Base-by-base conservation (phyloP, 2,113 vertebrate species). In the Periophthalmodon schlosseri region DNA sequence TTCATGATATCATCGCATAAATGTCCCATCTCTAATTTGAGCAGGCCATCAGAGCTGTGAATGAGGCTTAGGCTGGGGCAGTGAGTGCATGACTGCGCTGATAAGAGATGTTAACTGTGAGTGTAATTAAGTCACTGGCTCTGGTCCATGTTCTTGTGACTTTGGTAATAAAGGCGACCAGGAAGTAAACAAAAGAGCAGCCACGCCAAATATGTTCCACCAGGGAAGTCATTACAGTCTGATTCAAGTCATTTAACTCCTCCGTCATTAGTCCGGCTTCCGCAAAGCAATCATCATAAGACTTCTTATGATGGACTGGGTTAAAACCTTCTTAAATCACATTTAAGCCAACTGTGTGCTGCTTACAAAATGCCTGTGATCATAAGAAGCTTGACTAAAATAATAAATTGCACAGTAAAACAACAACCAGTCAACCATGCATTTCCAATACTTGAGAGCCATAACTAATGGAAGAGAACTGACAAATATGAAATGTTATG, bases 141-240 rank as follows among this genome's bases (percentile, higher is more conserved):
- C 10, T 24, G n/a, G 34, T 74, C 44, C 57, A 49, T 34, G 39
- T 50, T 67, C 24, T 50, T 64, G 50, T 81, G 72, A 73, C 70
- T 81, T 79, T 67, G 44, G 24, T 61, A 71, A 80, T 68, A 49
- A 52, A 70, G 14, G 34, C 65, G 23, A 56, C 61, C 24, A 70
- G 74, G 61, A 82, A 76, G 66, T 80, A 58, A 81, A 76, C 73
- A 81, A 79, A 74, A 54, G 11, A 69, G 52, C 72, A 20, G 64
- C 9, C 7, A 34, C 64, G 60, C 50, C 54, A 60, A 68, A 54
- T 34, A 56, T 0, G 10, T 56, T 58, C 57, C 74, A 63, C 66
- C 18, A 28, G 67, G 65, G 73, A 70, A 16, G 21, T 44, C 23
- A 68, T 21, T 39, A 58, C 33, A 68, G n/a, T 70, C 16, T 28